A percentile compares a stretch with the other conserved stretches of the same genome.
phyloP scores from a whole-genome alignment of 53 echinoderm and acorn worm species.

The Henricia sp. region DNA sequence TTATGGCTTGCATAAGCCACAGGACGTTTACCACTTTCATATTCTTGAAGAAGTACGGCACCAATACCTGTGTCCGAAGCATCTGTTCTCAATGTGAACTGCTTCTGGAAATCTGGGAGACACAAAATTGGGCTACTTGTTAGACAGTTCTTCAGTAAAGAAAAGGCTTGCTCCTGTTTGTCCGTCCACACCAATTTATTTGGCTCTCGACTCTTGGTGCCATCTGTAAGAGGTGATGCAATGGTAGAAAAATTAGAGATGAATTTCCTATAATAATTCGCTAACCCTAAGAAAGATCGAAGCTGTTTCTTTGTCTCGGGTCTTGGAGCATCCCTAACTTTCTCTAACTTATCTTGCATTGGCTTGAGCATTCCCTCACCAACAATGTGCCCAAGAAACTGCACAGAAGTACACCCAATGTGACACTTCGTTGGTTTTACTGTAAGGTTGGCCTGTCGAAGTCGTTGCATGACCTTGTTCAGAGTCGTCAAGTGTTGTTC shows the following conservation, averaged over 20 bases:
- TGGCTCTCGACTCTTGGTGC: slow-evolving; percentile 65
- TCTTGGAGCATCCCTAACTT: slow-evolving; percentile 32
- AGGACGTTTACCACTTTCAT: neutral
- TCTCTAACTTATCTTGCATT: slow-evolving; percentile 54
- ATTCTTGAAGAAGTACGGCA: slow-evolving; percentile 19
- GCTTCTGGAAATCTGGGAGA: slow-evolving; percentile 48
- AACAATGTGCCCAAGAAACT: too few species aligned
- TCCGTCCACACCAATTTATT: slow-evolving; percentile 64
- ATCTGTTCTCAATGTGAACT: slow-evolving; percentile 48
- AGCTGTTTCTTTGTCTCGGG: slow-evolving; percentile 74
- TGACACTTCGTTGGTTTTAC: slow-evolving; percentile 68
- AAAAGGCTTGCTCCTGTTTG: slow-evolving; percentile 55
- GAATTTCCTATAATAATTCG: slow-evolving; percentile 62
- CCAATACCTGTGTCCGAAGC: slow-evolving; percentile 28
- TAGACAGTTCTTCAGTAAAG: slow-evolving; percentile 49
- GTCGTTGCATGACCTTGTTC: slow-evolving; percentile 44
- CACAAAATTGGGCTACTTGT: slow-evolving; percentile 43
- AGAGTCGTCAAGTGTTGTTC: slow-evolving; percentile 67
- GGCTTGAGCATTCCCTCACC: slow-evolving; percentile 57
- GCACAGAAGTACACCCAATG: slow-evolving; percentile 58
- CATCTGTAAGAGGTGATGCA: slow-evolving; percentile 72
- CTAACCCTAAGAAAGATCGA: slow-evolving; percentile 69
- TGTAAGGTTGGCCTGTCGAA: slow-evolving; percentile 53
- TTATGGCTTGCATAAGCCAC: slow-evolving; percentile 22
- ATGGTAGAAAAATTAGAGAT: slow-evolving; percentile 64